Base-by-base conservation (phyloP, 2,888 invertebrate genomes). In the Leucozona laternaria region DNA sequence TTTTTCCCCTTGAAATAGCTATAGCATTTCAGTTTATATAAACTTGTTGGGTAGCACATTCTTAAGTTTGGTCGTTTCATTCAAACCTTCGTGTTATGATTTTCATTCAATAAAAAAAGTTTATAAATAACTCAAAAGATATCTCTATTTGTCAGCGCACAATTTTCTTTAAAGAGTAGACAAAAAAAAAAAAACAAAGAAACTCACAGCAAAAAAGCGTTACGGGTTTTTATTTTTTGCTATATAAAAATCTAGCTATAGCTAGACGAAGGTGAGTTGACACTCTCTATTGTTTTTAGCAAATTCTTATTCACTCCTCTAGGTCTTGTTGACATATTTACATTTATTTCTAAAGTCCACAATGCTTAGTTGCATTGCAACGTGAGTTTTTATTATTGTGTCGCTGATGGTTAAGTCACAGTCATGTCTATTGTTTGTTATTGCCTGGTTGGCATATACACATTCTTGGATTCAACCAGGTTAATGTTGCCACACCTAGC, bases 321-420 rank as follows among this genome's bases (percentile, higher is more conserved):
- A 22, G 60, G 37, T 60, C 60, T 60, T 60, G 60, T 60, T 60
- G 60, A 60, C 60, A 60, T 40, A 60, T 60, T 60, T 60, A 40
- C 40, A 60, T 60, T 40, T 25, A 58, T 22, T 60, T 60, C 37
- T 40, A 57, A 60, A 60, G 22, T 11, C 40, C 0, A 40, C 37
- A 60, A 60, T 60, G 7, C 37, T 60, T 15, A 31, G 6, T 5
- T 28, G 4, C 1, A 31, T 37, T 37, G 34, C 22, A 37, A 60
- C 60, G 60, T 60, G 40, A 34, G 57, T 57, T 55, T 58, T 15
- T 37, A 20, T 37, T 58, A 13, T 58, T 58, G 17, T 58, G 58
- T n/a, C 8, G 25, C 6, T 25, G 57, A 20, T 60, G 22, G 22
- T 60, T 40, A 60, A 60, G 37, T 60, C 40, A 40, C 40, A 60